A percentile compares a stretch with the other conserved stretches of the same genome.
phyloP scores from a whole-genome alignment of 2,888 invertebrate species.

The Aporophyla lueneburgensis region DNA sequence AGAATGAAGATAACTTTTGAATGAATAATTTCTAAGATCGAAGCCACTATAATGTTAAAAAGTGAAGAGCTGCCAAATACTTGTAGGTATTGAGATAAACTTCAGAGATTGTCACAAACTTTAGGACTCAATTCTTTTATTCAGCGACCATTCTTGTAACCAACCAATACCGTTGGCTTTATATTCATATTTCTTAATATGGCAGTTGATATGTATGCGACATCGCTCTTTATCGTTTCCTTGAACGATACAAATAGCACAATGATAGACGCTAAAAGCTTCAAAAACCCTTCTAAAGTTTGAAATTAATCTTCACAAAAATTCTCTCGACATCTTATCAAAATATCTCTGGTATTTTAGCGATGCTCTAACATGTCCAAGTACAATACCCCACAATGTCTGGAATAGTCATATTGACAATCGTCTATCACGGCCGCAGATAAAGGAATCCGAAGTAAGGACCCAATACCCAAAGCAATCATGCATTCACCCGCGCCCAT shows the following conservation, averaged over 20 bases:
- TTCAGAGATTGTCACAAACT: constrained; percentile 25
- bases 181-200: constrained; percentile 12
- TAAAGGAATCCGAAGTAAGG: constrained; percentile 28
- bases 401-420: constrained; percentile 20
- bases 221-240: background rate
- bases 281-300: background rate
- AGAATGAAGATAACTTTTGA: background rate
- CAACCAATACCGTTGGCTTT: background rate
- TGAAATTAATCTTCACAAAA: background rate
- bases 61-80: constrained; percentile 5
- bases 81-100: background rate
- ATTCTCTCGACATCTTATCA: background rate
- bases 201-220: constrained; percentile 1
- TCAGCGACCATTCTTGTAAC: background rate
- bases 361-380: background rate
- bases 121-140: constrained; percentile 18
- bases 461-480: constrained; percentile 13
- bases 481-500: constrained; percentile 1
- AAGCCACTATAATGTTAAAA: background rate
- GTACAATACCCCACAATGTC: constrained; percentile 13
- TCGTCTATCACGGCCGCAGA: constrained; percentile 4
- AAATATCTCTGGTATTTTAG: background rate
- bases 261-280: background rate
- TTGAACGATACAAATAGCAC: background rate
- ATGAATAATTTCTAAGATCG: constrained; percentile 4